Evolutionary conservation across 92 coral and sea anemone species (phyloP).

Genomic region (Epizoanthus scotinus): DNA sequence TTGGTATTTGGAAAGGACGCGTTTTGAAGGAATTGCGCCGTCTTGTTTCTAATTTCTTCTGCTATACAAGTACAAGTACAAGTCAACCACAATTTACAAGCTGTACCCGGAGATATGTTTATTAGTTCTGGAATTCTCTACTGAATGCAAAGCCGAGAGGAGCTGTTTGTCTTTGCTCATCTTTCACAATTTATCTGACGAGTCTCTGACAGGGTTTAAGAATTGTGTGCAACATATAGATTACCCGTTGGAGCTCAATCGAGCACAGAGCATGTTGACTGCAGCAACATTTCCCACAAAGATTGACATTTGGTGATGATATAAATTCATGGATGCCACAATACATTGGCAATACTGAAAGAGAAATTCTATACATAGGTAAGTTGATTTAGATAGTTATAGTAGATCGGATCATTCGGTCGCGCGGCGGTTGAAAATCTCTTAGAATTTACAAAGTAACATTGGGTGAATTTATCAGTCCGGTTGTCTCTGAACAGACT

Average conservation of each 20-base stretch:
- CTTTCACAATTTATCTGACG: background rate
- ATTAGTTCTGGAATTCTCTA: background rate
- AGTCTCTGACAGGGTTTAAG: background rate
- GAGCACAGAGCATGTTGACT: too few species aligned
- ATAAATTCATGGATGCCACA: too few species aligned
- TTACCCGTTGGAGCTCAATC: background rate
- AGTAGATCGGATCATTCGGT: too few species aligned
- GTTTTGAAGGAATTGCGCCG: background rate
- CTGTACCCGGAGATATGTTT: background rate
- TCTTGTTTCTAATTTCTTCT: too few species aligned
- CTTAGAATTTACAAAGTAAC: too few species aligned
- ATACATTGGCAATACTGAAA: background rate
- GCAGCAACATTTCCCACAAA: background rate
- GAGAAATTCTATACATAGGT: background rate
- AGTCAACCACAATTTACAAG: background rate
- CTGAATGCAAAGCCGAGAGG: background rate
- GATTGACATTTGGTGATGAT: too few species aligned
- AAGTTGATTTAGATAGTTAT: background rate
- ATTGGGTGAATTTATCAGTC: too few species aligned
- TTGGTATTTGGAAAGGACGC: slow-evolving; percentile 17
- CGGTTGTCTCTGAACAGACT: too few species aligned
- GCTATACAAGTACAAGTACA: too few species aligned
- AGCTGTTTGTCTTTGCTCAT: background rate
- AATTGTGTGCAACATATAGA: background rate
- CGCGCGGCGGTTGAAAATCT: too few species aligned